Evolutionary conservation across 1,140 invertebrate genomes (phyloP).

Genomic region (Tetramorium alpestre): DNA sequence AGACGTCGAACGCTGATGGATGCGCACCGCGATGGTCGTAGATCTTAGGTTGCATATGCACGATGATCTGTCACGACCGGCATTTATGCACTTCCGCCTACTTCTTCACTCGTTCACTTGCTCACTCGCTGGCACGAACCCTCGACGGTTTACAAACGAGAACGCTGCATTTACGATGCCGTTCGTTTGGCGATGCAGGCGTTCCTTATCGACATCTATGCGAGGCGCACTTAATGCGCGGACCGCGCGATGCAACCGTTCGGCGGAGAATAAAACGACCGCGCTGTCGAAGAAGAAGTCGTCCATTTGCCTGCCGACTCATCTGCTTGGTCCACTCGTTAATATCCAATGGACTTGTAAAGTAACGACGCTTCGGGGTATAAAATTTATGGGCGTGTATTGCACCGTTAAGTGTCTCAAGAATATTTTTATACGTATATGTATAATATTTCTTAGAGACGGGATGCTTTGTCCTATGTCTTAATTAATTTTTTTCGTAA

Average conservation of each 20-base stretch:
- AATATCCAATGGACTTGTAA: background rate
- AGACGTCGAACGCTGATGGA: conserved; percentile 26
- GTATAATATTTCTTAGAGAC: background rate
- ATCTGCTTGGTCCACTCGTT: background rate
- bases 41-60: conserved; percentile 30
- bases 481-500: background rate
- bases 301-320: background rate
- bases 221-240: background rate
- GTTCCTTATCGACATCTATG: background rate
- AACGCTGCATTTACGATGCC: conserved; percentile 14
- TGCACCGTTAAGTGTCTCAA: background rate
- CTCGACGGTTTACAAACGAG: background rate
- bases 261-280: conserved; percentile 11
- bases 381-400: background rate
- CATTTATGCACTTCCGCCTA: conserved; percentile 28
- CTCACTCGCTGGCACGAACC: background rate
- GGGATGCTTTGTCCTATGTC: no score
- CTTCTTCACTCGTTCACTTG: background rate
- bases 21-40: conserved; percentile 2
- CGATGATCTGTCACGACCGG: conserved; percentile 27
- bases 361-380: conserved; percentile 16
- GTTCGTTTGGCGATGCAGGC: background rate
- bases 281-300: background rate
- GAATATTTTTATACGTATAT: background rate
- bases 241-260: conserved; percentile 10